Evolutionary conservation across 2,113 vertebrate species (phyloP).

Genomic region (Emydocephalus ijimae): DNA sequence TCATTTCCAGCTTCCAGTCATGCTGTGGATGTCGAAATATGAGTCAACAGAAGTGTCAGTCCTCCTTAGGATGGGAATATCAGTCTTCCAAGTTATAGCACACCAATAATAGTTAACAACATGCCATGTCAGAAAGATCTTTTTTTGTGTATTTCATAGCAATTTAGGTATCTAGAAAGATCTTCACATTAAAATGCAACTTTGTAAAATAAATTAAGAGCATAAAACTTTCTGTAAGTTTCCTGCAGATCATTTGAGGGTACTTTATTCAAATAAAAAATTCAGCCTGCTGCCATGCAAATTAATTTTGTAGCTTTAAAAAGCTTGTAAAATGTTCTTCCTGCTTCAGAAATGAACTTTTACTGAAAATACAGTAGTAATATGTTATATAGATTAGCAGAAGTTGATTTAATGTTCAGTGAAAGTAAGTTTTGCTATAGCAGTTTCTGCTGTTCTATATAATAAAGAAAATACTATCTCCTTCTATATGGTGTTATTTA

Average conservation of each 20-base stretch:
- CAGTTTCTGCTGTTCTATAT: neutral
- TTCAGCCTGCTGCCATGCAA: neutral
- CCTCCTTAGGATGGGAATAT: too few relatives aligned
- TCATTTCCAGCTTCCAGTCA: neutral
- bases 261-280: neutral
- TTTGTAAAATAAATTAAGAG: neutral
- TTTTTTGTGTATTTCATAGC: neutral
- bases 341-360: neutral
- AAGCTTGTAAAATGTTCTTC: neutral
- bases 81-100: neutral
- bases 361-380: neutral
- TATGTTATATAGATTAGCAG: neutral
- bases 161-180: neutral
- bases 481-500: neutral
- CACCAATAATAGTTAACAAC: neutral
- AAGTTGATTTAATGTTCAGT: neutral
- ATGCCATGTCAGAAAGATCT: neutral
- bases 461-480: neutral
- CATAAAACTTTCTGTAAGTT: neutral
- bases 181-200: neutral
- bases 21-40: neutral
- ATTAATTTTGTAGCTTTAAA: neutral
- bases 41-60: neutral
- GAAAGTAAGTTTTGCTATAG: neutral
- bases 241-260: neutral